phyloP scores from a whole-genome alignment of 2,888 invertebrate genomes.

The Dolichomitus sp. region DNA sequence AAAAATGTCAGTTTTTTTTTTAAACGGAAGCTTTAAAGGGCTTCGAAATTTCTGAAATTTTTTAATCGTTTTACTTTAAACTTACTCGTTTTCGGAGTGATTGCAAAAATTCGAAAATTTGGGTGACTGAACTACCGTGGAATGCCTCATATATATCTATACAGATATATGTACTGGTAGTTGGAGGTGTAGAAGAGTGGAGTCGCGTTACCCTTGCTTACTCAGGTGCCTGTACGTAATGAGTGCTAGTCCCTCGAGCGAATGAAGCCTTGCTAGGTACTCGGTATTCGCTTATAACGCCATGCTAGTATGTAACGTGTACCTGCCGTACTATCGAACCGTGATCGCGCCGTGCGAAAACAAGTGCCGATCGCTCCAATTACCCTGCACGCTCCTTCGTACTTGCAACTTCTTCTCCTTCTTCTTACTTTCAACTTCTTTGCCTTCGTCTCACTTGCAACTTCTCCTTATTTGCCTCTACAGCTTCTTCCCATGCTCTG shows the following conservation, averaged over 20 bases:
- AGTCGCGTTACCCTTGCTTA: conserved; percentile 63
- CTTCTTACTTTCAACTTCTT: conserved; percentile 2
- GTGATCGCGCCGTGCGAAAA: conserved; percentile 82
- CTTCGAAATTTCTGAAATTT: too few species aligned
- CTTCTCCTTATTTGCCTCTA: conserved; percentile 12
- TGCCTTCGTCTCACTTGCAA: background rate
- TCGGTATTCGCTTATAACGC: conserved; percentile 36
- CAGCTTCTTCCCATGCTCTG: conserved; percentile 2
- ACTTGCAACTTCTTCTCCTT: conserved; percentile 15
- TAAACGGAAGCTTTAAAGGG: too few species aligned
- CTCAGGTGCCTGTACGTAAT: conserved; percentile 65
- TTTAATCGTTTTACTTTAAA: too few species aligned
- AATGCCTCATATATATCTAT: conserved; percentile 17
- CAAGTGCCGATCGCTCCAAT: conserved; percentile 84
- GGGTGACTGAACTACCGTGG: too few species aligned
- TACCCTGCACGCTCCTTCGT: conserved; percentile 70
- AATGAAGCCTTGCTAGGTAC: conserved; percentile 31
- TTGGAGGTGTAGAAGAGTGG: conserved; percentile 39
- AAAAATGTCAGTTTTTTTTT: too few species aligned
- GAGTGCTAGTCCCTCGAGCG: conserved; percentile 69
- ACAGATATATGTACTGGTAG: background rate
- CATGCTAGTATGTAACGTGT: conserved; percentile 32
- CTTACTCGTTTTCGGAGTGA: too few species aligned
- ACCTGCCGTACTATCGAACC: conserved; percentile 56
- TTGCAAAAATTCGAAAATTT: too few species aligned